A percentile compares a stretch with the other conserved stretches of the same genome.
Conservation (phyloP, 37 sponge, comb jelly and placozoan species). For the Aplysina aerophoba region DNA sequence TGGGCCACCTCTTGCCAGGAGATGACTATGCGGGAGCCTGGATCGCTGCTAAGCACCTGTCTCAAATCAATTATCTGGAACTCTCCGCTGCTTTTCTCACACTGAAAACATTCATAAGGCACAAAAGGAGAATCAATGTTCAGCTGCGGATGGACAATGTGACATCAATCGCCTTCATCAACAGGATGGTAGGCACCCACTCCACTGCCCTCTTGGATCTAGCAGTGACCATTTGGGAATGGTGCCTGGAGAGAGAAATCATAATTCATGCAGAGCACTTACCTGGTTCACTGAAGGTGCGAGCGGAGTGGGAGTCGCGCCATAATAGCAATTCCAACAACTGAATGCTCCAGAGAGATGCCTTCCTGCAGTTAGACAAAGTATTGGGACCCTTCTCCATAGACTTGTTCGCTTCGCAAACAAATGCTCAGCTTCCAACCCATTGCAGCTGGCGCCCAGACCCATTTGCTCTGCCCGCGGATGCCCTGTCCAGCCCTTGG, state of each 20-base stretch:
- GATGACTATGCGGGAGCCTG: background rate
- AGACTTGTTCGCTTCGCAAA: background rate
- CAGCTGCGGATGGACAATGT: constrained; percentile 23
- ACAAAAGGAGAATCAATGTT: background rate
- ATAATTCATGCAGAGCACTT: constrained; percentile 1
- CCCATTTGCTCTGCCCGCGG: background rate
- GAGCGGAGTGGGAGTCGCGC: constrained; percentile 42
- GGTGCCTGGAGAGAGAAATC: constrained; percentile 45
- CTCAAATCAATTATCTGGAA: constrained; percentile 6
- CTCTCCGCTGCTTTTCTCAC: constrained; percentile 40
- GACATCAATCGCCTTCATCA: constrained; percentile 38
- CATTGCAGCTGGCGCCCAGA: constrained; percentile 34
- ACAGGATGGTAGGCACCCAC: constrained; percentile 61
- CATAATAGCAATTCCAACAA: constrained; percentile 33
- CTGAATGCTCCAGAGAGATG: background rate
- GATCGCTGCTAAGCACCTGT: background rate
- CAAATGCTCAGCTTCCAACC: too few relatives aligned
- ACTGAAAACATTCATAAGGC: constrained; percentile 30
- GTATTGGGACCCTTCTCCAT: background rate
- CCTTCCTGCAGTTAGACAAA: background rate
- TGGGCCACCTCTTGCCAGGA: background rate
- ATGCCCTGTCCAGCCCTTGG: background rate
- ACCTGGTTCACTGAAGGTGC: constrained; percentile 17
- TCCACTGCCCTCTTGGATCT: constrained; percentile 4
- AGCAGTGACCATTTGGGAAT: constrained; percentile 42